Conservation (phyloP, 2,113 vertebrate species). For the Cyanistes caeruleus region DNA sequence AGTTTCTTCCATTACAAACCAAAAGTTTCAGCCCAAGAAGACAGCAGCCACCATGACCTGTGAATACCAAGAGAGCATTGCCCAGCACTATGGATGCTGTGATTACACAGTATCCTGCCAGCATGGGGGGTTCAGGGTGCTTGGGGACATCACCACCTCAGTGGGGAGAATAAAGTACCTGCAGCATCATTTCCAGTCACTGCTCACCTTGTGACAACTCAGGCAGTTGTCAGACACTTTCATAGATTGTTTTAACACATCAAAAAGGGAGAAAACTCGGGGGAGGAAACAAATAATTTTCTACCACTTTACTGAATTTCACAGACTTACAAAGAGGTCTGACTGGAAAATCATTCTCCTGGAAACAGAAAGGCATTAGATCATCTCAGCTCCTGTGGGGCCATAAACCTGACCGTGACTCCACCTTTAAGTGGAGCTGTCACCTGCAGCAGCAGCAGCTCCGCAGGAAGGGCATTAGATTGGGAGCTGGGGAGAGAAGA, state of each 20-base stretch:
- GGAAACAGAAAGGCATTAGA: not conserved
- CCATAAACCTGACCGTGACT: not conserved
- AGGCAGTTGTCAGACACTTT: not conserved
- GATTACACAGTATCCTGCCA: not conserved
- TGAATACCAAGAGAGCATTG: not conserved
- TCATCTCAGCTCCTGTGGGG: not conserved
- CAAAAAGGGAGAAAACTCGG: not conserved
- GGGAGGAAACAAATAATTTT: not conserved
- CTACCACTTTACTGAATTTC: not conserved
- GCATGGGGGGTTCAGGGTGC: not conserved
- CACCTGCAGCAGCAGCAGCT: not conserved
- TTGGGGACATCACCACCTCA: accelerated
- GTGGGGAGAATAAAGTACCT: accelerated
- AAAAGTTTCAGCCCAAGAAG: not conserved
- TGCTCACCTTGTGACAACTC: not conserved
- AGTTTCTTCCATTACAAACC: not conserved
- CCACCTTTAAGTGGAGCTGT: not conserved
- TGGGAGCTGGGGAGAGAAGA: not conserved
- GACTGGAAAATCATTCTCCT: not conserved
- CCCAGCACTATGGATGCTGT: not conserved
- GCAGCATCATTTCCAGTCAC: not conserved
- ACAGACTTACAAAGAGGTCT: not conserved
- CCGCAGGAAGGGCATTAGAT: not conserved
- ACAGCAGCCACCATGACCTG: not conserved
- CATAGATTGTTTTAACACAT: not conserved